Evolutionary conservation across 2,113 vertebrate genomes (phyloP).

Genomic region (Actenoides hombroni): DNA sequence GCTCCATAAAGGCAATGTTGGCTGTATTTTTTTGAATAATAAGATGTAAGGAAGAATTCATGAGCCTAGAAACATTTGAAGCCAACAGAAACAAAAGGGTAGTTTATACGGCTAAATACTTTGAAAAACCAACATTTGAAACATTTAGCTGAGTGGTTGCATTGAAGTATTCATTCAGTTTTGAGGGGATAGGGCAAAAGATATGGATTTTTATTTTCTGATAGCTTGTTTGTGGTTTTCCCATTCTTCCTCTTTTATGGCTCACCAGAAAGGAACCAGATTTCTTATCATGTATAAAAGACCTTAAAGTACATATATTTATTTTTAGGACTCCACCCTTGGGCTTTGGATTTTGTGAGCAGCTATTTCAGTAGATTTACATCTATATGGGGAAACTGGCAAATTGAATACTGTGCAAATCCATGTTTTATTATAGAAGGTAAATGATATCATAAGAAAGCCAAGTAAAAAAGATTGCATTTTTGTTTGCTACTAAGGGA

Average conservation of each 20-base stretch:
- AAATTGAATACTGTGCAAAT: conserved; percentile 74
- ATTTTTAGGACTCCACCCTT: conserved; percentile 67
- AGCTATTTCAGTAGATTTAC: conserved; percentile 70
- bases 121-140: conserved; percentile 36
- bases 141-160: conserved; percentile 4
- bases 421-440: conserved; percentile 70
- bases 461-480: conserved; percentile 59
- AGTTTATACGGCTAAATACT: conserved; percentile 35
- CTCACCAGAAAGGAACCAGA: conserved; percentile 16
- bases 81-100: conserved; percentile 50
- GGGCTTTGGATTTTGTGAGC: conserved; percentile 54
- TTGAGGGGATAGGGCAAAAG: background rate
- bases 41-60: background rate
- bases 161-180: background rate
- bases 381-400: conserved; percentile 71
- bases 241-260: conserved; percentile 18
- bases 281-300: conserved; percentile 21
- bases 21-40: conserved; percentile 21
- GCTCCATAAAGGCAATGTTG: background rate
- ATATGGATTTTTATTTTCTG: background rate
- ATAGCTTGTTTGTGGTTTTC: conserved; percentile 33
- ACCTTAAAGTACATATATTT: conserved; percentile 42
- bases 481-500: conserved; percentile 68
- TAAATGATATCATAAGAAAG: conserved; percentile 73
- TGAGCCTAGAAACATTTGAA: conserved; percentile 1